Evolutionary conservation across 2,797 vertebrate genomes (phyloP).

Genomic region (Naso thynnoides): DNA sequence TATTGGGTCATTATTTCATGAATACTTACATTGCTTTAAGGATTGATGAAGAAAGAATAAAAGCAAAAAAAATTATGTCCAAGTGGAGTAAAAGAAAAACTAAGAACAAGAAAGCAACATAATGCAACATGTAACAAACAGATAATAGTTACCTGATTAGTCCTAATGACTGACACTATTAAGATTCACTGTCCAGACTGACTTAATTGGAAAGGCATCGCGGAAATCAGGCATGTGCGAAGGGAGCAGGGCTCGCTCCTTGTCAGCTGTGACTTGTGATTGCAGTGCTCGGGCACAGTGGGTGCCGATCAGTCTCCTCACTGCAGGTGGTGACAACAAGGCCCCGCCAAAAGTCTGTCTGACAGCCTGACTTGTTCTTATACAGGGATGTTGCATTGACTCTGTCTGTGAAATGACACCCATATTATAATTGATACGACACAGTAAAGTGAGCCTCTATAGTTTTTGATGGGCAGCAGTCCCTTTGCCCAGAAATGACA

Average conservation of each 20-base stretch:
- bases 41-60: no score
- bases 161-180: neutral
- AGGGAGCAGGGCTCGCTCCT: neutral
- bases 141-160: no score
- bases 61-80: neutral
- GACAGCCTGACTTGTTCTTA: constrained; percentile 1
- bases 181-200: constrained; percentile 9
- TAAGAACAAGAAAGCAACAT: neutral
- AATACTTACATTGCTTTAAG: neutral
- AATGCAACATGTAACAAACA: no score
- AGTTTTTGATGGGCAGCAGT: neutral
- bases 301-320: constrained; percentile 17
- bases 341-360: neutral
- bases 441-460: neutral
- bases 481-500: neutral
- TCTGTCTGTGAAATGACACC: neutral
- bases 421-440: neutral
- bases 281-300: constrained; percentile 25
- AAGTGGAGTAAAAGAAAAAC: neutral
- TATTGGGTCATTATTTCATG: neutral
- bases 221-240: constrained; percentile 15
- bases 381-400: neutral
- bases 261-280: constrained; percentile 27
- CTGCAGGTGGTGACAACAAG: constrained; percentile 26
- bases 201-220: neutral